phyloP scores from a whole-genome alignment of 2,888 invertebrate species.

The Pristionchus exspectatus region DNA sequence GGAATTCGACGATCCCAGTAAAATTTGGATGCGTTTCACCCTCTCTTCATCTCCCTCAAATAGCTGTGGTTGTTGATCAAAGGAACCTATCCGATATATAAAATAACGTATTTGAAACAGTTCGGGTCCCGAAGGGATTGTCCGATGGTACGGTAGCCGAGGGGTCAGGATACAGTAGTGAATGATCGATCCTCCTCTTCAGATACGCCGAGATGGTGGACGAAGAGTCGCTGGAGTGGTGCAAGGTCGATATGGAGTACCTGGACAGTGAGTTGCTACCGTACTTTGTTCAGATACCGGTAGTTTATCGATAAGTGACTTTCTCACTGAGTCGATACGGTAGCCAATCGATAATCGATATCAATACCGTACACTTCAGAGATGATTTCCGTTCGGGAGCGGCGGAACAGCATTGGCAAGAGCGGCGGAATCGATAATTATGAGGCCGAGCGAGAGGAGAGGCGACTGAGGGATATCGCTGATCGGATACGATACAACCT shows the following conservation, averaged over 20 bases:
- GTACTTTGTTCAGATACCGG: background rate
- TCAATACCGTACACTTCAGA: background rate
- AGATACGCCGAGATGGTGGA: constrained; percentile 55
- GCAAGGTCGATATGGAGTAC: constrained; percentile 47
- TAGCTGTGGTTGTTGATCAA: background rate
- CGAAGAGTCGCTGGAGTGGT: constrained; percentile 51
- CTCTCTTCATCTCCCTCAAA: background rate
- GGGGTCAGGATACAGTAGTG: too few species aligned
- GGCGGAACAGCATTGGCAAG: constrained; percentile 44
- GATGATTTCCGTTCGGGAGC: constrained; percentile 17
- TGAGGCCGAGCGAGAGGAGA: constrained; percentile 26
- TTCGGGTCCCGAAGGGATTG: background rate
- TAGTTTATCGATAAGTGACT: background rate
- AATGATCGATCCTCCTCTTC: background rate
- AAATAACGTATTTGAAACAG: too few species aligned
- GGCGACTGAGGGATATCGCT: constrained; percentile 40
- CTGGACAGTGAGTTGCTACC: constrained; percentile 35
- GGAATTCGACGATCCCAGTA: too few species aligned
- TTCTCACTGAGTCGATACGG: too few species aligned
- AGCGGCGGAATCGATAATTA: constrained; percentile 39
- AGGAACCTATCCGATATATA: too few species aligned
- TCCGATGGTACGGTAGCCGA: background rate
- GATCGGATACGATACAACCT: constrained; percentile 46
- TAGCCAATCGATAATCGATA: background rate
- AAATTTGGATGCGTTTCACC: background rate